phyloP scores from a whole-genome alignment of 1,140 invertebrate genomes.

The Calycopis cecrops region DNA sequence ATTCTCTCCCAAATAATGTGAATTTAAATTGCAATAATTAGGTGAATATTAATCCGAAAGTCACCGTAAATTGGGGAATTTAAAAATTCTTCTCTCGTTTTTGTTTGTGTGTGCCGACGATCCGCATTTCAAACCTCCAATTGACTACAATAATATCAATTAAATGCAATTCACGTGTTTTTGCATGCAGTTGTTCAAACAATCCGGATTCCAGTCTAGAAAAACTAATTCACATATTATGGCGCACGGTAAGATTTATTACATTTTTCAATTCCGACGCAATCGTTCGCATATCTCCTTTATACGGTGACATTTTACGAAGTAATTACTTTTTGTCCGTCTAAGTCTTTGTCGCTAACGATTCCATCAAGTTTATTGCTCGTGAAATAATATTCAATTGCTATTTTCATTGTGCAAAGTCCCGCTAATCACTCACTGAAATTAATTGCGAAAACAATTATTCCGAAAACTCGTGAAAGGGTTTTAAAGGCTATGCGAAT shows the following conservation, averaged over 20 bases:
- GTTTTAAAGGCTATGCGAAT: background rate
- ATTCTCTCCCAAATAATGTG: too few relatives aligned
- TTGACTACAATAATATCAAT: too few relatives aligned
- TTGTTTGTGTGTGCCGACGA: too few relatives aligned
- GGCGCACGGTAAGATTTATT: conserved; percentile 4
- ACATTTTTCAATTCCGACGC: conserved; percentile 4
- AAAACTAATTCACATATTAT: too few relatives aligned
- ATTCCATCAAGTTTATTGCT: conserved; percentile 8
- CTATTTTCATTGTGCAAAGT: background rate
- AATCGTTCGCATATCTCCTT: conserved; percentile 1
- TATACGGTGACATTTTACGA: conserved; percentile 7
- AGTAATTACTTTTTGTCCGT: conserved; percentile 9
- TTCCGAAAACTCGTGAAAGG: conserved; percentile 5
- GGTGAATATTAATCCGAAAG: too few relatives aligned
- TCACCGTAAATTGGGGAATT: too few relatives aligned
- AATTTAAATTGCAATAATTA: too few relatives aligned
- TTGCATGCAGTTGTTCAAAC: too few relatives aligned
- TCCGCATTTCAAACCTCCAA: too few relatives aligned
- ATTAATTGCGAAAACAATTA: conserved; percentile 8
- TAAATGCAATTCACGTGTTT: too few relatives aligned
- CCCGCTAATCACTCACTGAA: conserved; percentile 3
- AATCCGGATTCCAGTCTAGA: too few relatives aligned
- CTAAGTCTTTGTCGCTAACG: conserved; percentile 1
- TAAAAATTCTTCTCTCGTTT: too few relatives aligned
- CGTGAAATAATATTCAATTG: conserved; percentile 3